These are phyloP conservation scores for Melanotaenia duboulayi DNA, from an alignment of 2,113 vertebrate genomes.

Conservation along the genomic window DNA sequence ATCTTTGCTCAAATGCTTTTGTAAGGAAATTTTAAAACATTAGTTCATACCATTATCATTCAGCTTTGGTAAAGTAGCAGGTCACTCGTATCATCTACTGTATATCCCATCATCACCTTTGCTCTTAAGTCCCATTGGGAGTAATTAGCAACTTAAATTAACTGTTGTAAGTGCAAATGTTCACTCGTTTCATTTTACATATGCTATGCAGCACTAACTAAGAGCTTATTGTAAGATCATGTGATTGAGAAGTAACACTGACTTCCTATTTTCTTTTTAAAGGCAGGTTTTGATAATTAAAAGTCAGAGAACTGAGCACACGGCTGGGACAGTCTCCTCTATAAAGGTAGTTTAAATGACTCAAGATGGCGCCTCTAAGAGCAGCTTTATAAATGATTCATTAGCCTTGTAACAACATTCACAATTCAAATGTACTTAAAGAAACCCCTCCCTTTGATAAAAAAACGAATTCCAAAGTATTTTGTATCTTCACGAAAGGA, in stretches of 20 bases:
- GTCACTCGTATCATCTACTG: background rate
- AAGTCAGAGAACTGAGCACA: background rate
- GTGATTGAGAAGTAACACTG: too few relatives aligned
- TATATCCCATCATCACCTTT: background rate
- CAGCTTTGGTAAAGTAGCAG: background rate
- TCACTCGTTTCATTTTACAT: too few relatives aligned
- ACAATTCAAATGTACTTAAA: constrained; percentile 2
- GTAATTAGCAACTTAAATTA: too few relatives aligned
- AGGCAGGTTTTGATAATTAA: background rate
- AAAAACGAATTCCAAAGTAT: background rate
- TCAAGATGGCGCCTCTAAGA: background rate
- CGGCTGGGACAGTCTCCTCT: background rate
- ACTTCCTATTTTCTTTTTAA: too few relatives aligned
- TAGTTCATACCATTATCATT: too few relatives aligned
- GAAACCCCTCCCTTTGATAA: background rate
- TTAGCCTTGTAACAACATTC: background rate
- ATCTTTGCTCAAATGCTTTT: too few relatives aligned
- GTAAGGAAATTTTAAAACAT: too few relatives aligned
- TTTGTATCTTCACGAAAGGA: background rate
- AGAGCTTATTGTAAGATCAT: too few relatives aligned
- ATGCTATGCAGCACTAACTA: too few relatives aligned
- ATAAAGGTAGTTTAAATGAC: background rate
- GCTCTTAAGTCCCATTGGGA: too few relatives aligned
- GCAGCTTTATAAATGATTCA: background rate
- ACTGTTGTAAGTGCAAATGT: too few relatives aligned